A percentile compares a stretch with the other conserved stretches of the same genome.
Conservation (phyloP, 2,888 invertebrate genomes). For the Anagyrus pseudococci region DNA sequence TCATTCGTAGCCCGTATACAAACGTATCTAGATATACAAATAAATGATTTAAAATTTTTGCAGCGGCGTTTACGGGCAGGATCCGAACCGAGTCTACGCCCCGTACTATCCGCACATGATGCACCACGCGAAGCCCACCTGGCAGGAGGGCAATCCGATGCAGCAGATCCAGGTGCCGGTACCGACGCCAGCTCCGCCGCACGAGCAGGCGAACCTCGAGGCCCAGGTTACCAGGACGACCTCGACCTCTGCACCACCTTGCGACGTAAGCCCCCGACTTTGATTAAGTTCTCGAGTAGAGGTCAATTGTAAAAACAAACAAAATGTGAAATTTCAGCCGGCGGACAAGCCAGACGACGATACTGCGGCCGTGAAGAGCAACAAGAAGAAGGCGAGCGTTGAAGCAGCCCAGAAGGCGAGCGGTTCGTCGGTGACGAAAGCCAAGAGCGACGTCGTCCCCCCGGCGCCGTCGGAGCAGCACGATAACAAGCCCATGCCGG, state of each 20-base stretch:
- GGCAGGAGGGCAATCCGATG: conserved; percentile 10
- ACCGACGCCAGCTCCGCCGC: neutral
- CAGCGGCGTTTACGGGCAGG: conserved; percentile 20
- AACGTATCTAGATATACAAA: too few relatives aligned
- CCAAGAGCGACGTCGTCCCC: neutral
- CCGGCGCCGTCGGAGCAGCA: neutral
- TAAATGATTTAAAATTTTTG: neutral
- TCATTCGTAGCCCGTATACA: neutral
- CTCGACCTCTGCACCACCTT: conserved; percentile 16
- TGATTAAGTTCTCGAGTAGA: too few relatives aligned
- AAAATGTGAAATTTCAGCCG: too few relatives aligned
- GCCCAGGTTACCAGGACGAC: conserved; percentile 3
- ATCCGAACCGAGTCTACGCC: conserved; percentile 25
- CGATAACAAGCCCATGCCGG: conserved; percentile 1
- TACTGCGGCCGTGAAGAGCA: neutral
- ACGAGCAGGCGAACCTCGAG: neutral
- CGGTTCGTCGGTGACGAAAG: neutral
- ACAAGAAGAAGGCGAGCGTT: conserved; percentile 7
- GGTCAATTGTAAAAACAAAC: too few relatives aligned
- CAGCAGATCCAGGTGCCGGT: conserved; percentile 5
- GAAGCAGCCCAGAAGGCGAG: conserved; percentile 3
- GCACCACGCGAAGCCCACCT: conserved; percentile 14
- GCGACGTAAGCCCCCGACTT: conserved; percentile 16
- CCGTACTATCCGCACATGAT: conserved; percentile 27
- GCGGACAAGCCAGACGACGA: conserved; percentile 11